A percentile compares a stretch with the other conserved stretches of the same genome.
These are phyloP conservation scores for Halocaridina rubra DNA, from an alignment of 2,888 invertebrate species.

Conservation along the genomic window DNA sequence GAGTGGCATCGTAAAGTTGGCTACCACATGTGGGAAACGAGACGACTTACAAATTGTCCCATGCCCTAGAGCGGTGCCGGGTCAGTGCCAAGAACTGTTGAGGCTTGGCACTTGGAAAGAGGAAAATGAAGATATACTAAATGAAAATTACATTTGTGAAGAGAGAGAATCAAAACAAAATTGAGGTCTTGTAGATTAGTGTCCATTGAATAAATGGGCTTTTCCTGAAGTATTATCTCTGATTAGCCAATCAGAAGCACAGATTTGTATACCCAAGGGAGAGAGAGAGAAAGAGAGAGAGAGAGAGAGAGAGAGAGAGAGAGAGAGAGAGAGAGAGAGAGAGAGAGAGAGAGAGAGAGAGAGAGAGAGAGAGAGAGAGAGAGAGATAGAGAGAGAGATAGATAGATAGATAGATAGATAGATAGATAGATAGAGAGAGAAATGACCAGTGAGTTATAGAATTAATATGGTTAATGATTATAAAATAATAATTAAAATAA, in stretches of 20 bases:
- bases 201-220: neutral
- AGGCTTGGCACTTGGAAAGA: neutral
- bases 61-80: neutral
- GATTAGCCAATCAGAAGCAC: too few species aligned
- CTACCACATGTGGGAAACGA: constrained; percentile 59
- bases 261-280: too few species aligned
- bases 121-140: neutral
- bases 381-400: neutral
- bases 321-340: neutral
- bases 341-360: neutral
- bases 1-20: constrained; percentile 55
- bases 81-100: constrained; percentile 21
- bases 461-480: too few species aligned
- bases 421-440: neutral
- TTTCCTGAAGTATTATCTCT: neutral
- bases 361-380: neutral
- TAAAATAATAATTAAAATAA: too few species aligned
- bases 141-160: neutral
- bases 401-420: neutral
- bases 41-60: constrained; percentile 58
- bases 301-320: neutral
- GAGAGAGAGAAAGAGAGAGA: neutral
- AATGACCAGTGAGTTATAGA: too few species aligned
- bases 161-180: neutral
- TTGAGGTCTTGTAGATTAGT: neutral